phyloP scores from a whole-genome alignment of 2,113 vertebrate genomes.

The Melanotaenia duboulayi region DNA sequence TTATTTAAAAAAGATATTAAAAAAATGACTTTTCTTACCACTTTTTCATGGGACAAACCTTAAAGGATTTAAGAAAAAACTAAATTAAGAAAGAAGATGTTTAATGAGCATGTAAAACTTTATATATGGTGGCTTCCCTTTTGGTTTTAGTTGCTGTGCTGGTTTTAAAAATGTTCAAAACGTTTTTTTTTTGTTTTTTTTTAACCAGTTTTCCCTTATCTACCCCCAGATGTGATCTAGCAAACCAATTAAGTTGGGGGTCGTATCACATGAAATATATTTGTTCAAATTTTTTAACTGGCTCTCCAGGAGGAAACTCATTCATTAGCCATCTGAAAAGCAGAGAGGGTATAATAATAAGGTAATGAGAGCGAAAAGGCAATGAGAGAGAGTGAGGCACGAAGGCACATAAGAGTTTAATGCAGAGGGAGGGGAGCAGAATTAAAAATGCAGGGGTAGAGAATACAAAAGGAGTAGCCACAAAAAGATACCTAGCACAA shows the following conservation, averaged over 20 bases:
- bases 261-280: slow-evolving; percentile 11
- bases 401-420: slow-evolving; percentile 10
- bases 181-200: too few species aligned
- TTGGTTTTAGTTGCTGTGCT: neutral
- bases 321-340: slow-evolving; percentile 20
- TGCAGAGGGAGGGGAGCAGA: slow-evolving; percentile 25
- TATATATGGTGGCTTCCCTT: too few species aligned
- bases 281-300: slow-evolving; percentile 15
- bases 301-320: slow-evolving; percentile 28
- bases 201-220: neutral
- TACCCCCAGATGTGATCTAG: neutral
- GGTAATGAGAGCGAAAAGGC: slow-evolving; percentile 41
- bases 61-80: too few species aligned
- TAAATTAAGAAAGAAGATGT: too few species aligned
- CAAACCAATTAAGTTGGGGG: neutral
- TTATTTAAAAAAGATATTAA: too few species aligned
- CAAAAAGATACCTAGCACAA: slow-evolving; percentile 51
- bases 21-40: too few species aligned
- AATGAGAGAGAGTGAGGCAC: slow-evolving; percentile 13
- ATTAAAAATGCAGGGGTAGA: slow-evolving; percentile 35
- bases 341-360: slow-evolving; percentile 39
- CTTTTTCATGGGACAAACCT: too few species aligned
- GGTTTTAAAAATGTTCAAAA: neutral
- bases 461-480: slow-evolving; percentile 29
- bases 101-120: too few species aligned